phyloP scores from a whole-genome alignment of 37 sponge, comb jelly and placozoan genomes.

The Crambe crambe region DNA sequence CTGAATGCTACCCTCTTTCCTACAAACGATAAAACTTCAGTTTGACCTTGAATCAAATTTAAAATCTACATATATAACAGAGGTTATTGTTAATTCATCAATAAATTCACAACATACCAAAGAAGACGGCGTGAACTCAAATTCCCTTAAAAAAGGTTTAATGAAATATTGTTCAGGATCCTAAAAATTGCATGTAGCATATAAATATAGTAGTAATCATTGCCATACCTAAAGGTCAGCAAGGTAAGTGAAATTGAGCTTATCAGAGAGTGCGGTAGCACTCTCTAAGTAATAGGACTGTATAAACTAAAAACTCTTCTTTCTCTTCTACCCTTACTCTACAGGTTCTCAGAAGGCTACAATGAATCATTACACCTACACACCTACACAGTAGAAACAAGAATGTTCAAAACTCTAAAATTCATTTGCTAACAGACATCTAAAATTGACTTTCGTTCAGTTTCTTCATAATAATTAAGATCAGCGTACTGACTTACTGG shows the following conservation, averaged over 20 bases:
- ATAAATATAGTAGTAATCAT: not conserved
- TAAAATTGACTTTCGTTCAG: too few species aligned
- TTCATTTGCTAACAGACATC: too few species aligned
- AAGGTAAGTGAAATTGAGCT: not conserved
- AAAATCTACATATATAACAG: slow-evolving; percentile 28
- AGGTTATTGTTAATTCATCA: too few species aligned
- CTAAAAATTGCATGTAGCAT: slow-evolving; percentile 18
- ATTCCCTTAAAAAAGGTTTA: slow-evolving; percentile 79
- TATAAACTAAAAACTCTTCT: not conserved
- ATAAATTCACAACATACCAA: slow-evolving; percentile 17
- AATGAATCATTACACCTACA: too few species aligned
- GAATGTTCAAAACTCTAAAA: too few species aligned
- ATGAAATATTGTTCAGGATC: slow-evolving; percentile 75
- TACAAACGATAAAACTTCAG: slow-evolving; percentile 26
- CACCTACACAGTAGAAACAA: too few species aligned
- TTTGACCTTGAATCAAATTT: slow-evolving; percentile 38
- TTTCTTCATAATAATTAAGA: too few species aligned
- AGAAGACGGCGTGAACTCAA: slow-evolving; percentile 69
- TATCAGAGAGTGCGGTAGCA: not conserved
- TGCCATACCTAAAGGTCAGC: not conserved
- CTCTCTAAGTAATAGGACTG: not conserved
- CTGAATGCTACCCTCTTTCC: slow-evolving; percentile 80
- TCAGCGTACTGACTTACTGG: too few species aligned
- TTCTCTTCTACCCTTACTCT: not conserved
- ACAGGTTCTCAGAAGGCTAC: too few species aligned